Base-by-base conservation (phyloP, 2,797 vertebrate species). In the Oreonectes daqikongensis region DNA sequence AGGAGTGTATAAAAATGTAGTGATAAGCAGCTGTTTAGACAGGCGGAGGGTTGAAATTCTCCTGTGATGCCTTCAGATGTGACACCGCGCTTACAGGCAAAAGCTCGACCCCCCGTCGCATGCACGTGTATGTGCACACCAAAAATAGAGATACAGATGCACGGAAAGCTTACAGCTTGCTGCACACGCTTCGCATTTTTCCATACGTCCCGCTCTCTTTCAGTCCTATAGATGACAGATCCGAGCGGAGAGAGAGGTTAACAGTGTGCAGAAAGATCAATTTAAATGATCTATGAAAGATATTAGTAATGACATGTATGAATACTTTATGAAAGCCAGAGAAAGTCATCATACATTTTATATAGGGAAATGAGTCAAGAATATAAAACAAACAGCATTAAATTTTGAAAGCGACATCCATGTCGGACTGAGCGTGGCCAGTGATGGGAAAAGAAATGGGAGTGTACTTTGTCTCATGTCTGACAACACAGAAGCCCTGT, bases 271-370 rank as follows among this genome's bases (percentile, higher is more conserved):
- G 90, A 90, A 53, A 86, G 89, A 94, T 94, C 93, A 92, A 93
- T 93, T 93, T 88, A 90, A 87, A 92, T 93, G 92, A 93, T 93
- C 91, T 93, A 93, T 93, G 89, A 90, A 94, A 89, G 91, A 92
- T 92, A 94, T 94, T 93, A 93, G 89, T 90, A 91, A 93, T 94
- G 93, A 92, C 93, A 93, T 94, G 94, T 92, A 93, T 94, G 91
- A 93, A 94, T 93, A 90, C 92, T 94, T 94, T 89, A 94, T 94
- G 88, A 88, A 89, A 91, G 87, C 90, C 90, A 90, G 90, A 90
- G 88, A 91, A 92, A 91, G 92, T 91, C 91, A 89, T 93, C 92
- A 93, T 93, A 89, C 85, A 93, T 93, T 92, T 92, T 90, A 93
- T 93, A 90, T 90, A 92, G 85, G 88, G 90, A 93, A 93, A 93